These are phyloP conservation scores for Athene cunicularia DNA, from an alignment of 2,113 vertebrate species.

Conservation along the genomic window DNA sequence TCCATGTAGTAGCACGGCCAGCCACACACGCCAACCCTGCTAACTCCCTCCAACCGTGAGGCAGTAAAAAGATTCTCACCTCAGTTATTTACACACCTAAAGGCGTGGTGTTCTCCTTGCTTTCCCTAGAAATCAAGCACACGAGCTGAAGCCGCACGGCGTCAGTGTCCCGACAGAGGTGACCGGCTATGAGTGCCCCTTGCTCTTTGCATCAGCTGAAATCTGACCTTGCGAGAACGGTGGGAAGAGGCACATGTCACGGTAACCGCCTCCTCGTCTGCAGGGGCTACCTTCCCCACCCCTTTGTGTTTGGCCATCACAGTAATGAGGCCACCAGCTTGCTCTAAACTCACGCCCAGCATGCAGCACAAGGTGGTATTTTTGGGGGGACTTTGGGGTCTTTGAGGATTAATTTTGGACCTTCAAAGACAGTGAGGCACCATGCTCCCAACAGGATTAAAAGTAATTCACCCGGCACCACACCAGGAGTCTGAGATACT, in stretches of 20 bases:
- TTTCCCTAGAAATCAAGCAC: background rate
- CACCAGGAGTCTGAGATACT: background rate
- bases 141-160: background rate
- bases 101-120: rapidly evolving
- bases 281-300: background rate
- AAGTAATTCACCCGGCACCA: background rate
- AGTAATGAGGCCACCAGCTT: background rate
- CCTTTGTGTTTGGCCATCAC: rapidly evolving
- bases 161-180: background rate
- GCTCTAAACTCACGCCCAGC: rapidly evolving
- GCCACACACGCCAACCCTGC: rapidly evolving
- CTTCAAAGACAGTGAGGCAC: background rate
- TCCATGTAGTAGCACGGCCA: rapidly evolving
- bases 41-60: background rate
- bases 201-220: background rate
- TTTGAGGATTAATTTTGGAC: background rate
- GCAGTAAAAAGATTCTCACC: background rate
- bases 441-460: rapidly evolving
- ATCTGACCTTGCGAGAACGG: too few species aligned
- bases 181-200: background rate
- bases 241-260: background rate
- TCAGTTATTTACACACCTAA: rapidly evolving
- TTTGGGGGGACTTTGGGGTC: background rate
- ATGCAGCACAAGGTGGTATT: background rate
- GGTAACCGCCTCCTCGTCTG: rapidly evolving